Conservation (phyloP, 2,888 invertebrate species). For the Uloborus plumipes region DNA sequence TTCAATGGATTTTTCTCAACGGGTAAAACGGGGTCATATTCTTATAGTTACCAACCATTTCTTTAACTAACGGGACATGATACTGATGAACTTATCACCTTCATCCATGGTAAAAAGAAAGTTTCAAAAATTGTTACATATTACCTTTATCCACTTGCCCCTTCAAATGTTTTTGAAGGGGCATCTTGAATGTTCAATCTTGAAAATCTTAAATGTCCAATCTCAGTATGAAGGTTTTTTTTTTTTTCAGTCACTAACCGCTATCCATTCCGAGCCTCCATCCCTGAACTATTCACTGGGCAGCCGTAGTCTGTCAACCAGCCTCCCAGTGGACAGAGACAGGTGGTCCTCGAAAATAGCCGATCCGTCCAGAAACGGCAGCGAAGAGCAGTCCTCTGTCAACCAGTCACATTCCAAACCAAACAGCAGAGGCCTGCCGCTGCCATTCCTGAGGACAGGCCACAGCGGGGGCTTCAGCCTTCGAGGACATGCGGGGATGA, state of each 20-base stretch:
- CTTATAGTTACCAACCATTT: too few species aligned
- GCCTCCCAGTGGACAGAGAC: constrained; percentile 5
- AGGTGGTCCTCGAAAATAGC: constrained; percentile 23
- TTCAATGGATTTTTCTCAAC: too few species aligned
- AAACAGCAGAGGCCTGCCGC: constrained; percentile 35
- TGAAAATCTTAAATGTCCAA: too few species aligned
- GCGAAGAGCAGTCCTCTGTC: neutral
- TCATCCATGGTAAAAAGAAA: too few species aligned
- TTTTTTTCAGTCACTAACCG: constrained; percentile 38
- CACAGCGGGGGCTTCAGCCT: constrained; percentile 56
- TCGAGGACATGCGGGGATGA: constrained; percentile 10
- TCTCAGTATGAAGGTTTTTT: too few species aligned
- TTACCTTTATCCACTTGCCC: too few species aligned
- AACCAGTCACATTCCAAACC: constrained; percentile 13
- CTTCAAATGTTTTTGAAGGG: too few species aligned
- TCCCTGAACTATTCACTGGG: constrained; percentile 12
- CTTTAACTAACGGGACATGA: too few species aligned
- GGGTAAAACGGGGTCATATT: too few species aligned
- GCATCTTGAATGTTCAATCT: too few species aligned
- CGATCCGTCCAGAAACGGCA: neutral
- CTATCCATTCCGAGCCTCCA: constrained; percentile 40
- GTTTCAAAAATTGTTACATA: too few species aligned
- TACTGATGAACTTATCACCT: too few species aligned
- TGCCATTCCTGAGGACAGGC: constrained; percentile 46
- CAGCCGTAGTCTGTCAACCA: neutral